phyloP scores from a whole-genome alignment of 1,140 invertebrate species.

The Aradophagus sp. region DNA sequence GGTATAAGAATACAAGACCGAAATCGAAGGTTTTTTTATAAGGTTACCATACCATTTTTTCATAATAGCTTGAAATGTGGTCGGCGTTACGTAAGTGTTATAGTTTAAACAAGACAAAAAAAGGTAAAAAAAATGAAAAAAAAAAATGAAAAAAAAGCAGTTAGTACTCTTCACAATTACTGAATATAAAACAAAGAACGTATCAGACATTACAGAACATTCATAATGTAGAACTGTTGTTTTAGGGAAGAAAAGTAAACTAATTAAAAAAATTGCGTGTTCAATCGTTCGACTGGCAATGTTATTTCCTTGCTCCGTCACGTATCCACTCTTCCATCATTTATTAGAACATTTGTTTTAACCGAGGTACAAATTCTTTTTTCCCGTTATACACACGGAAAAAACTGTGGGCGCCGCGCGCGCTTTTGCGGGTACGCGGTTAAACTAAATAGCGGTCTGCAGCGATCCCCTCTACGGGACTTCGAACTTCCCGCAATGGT shows the following conservation, averaged over 20 bases:
- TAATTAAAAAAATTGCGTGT: slow-evolving; percentile 58
- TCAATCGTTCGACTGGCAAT: slow-evolving; percentile 48
- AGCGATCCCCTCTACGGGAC: no score
- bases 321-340: slow-evolving; percentile 2
- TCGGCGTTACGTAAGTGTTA: slow-evolving; percentile 58
- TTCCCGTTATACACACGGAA: no score
- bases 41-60: slow-evolving; percentile 58
- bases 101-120: slow-evolving; percentile 57
- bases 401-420: no score
- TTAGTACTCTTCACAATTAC: slow-evolving; percentile 58
- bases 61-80: slow-evolving; percentile 57
- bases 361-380: no score
- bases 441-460: no score
- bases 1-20: slow-evolving; percentile 56
- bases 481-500: no score
- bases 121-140: no score
- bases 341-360: no score
- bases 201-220: slow-evolving; percentile 60
- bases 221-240: slow-evolving; percentile 61
- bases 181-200: slow-evolving; percentile 60
- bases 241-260: slow-evolving; percentile 60
- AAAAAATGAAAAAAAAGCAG: slow-evolving; percentile 49
- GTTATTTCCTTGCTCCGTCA: slow-evolving; percentile 30
- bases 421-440: no score
- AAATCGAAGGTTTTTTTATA: slow-evolving; percentile 58